Evolutionary conservation across 1,140 invertebrate species (phyloP), one percentile per base, ranked within the genome.

Genomic region (Pentalonia nigronervosa): DNA sequence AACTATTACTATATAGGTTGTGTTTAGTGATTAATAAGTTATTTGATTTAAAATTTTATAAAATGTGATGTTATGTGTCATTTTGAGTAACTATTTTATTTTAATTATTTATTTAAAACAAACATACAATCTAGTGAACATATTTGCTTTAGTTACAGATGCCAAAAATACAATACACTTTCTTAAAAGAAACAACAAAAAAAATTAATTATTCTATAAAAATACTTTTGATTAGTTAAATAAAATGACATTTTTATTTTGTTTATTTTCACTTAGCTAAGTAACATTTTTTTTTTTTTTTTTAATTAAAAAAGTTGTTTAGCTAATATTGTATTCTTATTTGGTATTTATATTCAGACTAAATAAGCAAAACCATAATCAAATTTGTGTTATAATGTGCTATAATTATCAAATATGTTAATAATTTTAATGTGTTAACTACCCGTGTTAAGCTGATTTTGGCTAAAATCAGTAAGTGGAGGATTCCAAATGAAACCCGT

Each of bases 381-480:
- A 67, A 90, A 90, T 45, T 8, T 90, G 36, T 67, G 90, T 92
- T 92, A 91, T 50, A 81, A 76, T 76, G 90, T 91, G 90, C 90
- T 81, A 48, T 83, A 67, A 91, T 48, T 83, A 83, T 83, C 48
- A 83, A 81, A 81, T 92, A 34, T 83, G 90, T 92, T 92, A 92
- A 92, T 92, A 83, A 83, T 83, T 83, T 92, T 92, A 92, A 93
- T 84, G 91, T 93, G 91, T 93, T 93, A 93, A 81, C 90, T 92
- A 92, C 90, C 90, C 90, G 90, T 92, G 90, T 92, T 92, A 92
- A 34, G 90, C 20, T 83, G 67, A 50, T 48, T 92, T 92, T 83
- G 30, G 7, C 30, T 36, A 93, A 92, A 93, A 93, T 60, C 67
- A 93, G 47, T 34, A 47, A 92, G 91, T 93, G 91, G 86, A 36